phyloP scores from a whole-genome alignment of 2,888 invertebrate genomes.

The Hermaeophaga mercurialis region DNA sequence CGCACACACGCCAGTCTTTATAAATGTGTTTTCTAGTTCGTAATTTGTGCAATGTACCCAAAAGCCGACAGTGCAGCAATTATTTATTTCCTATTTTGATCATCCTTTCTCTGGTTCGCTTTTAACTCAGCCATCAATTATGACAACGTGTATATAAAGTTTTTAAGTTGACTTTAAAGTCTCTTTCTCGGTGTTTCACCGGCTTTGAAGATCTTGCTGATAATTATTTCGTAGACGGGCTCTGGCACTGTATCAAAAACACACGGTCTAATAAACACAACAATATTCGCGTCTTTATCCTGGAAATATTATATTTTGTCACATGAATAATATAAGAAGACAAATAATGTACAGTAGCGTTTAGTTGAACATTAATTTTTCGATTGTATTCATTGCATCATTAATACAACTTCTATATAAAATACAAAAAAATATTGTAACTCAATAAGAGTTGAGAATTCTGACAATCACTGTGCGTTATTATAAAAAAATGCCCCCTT shows the following conservation, averaged over 20 bases:
- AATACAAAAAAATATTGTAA: no score
- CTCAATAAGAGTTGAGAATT: no score
- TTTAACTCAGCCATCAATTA: conserved; percentile 7
- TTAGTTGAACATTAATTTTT: no score
- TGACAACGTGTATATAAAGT: not conserved
- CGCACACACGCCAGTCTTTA: not conserved
- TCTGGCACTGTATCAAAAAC: conserved; percentile 20
- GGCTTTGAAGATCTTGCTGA: conserved; percentile 3
- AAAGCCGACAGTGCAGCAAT: not conserved
- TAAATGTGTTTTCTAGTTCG: not conserved
- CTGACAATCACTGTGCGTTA: no score
- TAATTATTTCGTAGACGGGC: conserved; percentile 16
- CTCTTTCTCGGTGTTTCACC: not conserved
- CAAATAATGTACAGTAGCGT: not conserved
- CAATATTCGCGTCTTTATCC: conserved; percentile 14
- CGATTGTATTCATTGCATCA: no score
- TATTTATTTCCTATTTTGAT: conserved; percentile 10
- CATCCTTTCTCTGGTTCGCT: not conserved
- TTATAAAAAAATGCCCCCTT: no score
- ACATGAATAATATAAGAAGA: no score
- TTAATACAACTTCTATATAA: no score
- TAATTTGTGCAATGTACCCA: conserved; percentile 1
- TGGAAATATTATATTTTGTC: not conserved
- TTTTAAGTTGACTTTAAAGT: not conserved
- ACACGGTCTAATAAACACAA: conserved; percentile 14